phyloP scores from a whole-genome alignment of 1,140 invertebrate species.

The Zaprionus davidi region DNA sequence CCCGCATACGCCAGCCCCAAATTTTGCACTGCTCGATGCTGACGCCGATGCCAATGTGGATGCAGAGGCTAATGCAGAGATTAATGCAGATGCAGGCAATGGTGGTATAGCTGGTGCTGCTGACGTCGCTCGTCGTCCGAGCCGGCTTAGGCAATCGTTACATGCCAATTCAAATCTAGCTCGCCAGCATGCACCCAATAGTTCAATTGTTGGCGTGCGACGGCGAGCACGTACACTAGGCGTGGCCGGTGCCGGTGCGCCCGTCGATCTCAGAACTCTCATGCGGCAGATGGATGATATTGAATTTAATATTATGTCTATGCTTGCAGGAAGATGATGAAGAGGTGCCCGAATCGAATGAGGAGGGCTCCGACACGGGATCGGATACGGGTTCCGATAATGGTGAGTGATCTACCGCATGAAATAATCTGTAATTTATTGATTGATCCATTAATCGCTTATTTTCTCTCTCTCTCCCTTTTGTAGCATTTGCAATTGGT shows the following conservation, averaged over 20 bases:
- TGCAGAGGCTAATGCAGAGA: slow-evolving; percentile 13
- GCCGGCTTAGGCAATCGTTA: slow-evolving; percentile 50
- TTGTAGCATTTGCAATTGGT: slow-evolving; percentile 63
- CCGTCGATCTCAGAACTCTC: slow-evolving; percentile 65
- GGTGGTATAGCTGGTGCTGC: slow-evolving; percentile 25
- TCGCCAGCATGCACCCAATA: slow-evolving; percentile 74
- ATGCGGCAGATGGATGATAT: slow-evolving; percentile 77
- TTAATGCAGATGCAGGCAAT: slow-evolving; percentile 9
- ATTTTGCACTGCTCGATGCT: slow-evolving; percentile 32
- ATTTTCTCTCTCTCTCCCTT: neutral
- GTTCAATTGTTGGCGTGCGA: slow-evolving; percentile 79
- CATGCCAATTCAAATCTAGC: slow-evolving; percentile 65
- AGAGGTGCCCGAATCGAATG: slow-evolving; percentile 80
- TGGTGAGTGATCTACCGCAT: slow-evolving; percentile 40
- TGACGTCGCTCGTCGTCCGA: slow-evolving; percentile 33
- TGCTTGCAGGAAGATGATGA: slow-evolving; percentile 84
- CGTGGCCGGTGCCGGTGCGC: slow-evolving; percentile 50
- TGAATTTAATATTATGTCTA: slow-evolving; percentile 81
- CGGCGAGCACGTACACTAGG: slow-evolving; percentile 74
- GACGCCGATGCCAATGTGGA: slow-evolving; percentile 25
- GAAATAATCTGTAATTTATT: neutral
- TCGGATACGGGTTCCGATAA: slow-evolving; percentile 75
- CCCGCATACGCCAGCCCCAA: slow-evolving; percentile 36
- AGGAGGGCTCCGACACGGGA: slow-evolving; percentile 78
- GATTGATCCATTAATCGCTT: neutral